Evolutionary conservation across 2,113 vertebrate genomes (phyloP), one percentile per base, ranked within the genome.

Genomic region (Mus pahari): DNA sequence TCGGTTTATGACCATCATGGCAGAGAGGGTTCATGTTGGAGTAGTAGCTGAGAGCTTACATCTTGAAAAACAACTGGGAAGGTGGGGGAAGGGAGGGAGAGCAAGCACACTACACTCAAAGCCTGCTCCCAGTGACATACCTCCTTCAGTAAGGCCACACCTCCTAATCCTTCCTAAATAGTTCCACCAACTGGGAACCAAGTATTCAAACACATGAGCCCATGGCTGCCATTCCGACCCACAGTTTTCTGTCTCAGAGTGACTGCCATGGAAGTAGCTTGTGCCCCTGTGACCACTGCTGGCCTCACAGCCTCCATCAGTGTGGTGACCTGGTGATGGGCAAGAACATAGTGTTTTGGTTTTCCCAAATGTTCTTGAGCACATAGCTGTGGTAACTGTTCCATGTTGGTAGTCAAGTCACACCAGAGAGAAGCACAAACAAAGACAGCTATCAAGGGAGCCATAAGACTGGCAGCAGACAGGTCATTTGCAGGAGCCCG

Each of bases 391-490:
- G 33, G 50, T 19, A 81, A 36, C 22, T 22, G 50, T 77, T 90
- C 31, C 14, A 39, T 20, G 14, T 83, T 90, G 70, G 11, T 74
- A 42, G 58, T 78, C 4, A 86, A 16, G 58, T 86, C 60, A 74
- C 11, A 7, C 33, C 10, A 36, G 11, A 74, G 58, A 93, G 39
- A 70, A 73, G 7, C 24, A 66, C 28, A 62, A 60, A 14, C 20
- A 28, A 62, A 53, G 39, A 3, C 28, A 17, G 1, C 16, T 84
- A 11, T 66, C 26, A 3, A 82, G 84, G 39, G 62, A 19, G 87
- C 2, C 4, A 0, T 19, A 64, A 45, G 28, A 5, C 8, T 66
- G 7, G 31, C 45, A n/a, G 5, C 8, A 1, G 12, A 19, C 5
- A 31, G 66, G 8, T 78, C 42, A 58, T 39, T 78, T 36, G 12